Evolutionary conservation across 1,140 invertebrate genomes (phyloP), one percentile per base, ranked within the genome.

Genomic region (Vollenhovia emeryi): DNA sequence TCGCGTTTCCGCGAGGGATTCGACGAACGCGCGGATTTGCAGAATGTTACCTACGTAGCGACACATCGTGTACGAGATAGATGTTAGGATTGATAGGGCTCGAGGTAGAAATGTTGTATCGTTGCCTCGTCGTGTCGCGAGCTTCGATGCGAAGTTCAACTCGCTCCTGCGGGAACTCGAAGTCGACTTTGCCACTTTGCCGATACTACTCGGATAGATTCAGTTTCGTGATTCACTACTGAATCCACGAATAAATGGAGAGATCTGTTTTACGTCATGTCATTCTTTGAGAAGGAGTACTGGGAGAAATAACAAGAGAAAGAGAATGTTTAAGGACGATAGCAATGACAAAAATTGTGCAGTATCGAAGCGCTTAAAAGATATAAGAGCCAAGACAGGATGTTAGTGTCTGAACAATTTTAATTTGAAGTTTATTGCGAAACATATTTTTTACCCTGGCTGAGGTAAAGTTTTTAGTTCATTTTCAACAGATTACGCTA

Each of bases 1-100:
- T 62, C n/a, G 50, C 73, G 45, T 59, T 75, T 66, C 69, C 50
- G 50, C 83, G 52, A 59, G 18, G 27, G 66, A 82, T 82, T 82
- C 78, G 50, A 59, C 78, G 78, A 73, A 82, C 9, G 52, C 36
- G 6, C n/a, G 78, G 36, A 57, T 82, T n/a, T 21, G 50, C 24
- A 82, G 52, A 71, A 36, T 52, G 66, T 71, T 78, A 30, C 18
- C 18, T 24, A 71, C 36, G 36, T 50, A 66, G 78, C 48, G 55
- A 69, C 60, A 69, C 60, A 36, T 21, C 18, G 62, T 50, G 21
- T 80, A 57, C 36, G 11, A 69, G 78, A 80, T 80, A 69, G 78
- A 80, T 80, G 48, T 80, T 80, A 33, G n/a, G n/a, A 73, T 36
- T 73, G 66, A 57, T 73, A 73, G n/a, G 40, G 18, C 60, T 40